Evolutionary conservation across 2,888 invertebrate species (phyloP).

Genomic region (Hetaerina titia): DNA sequence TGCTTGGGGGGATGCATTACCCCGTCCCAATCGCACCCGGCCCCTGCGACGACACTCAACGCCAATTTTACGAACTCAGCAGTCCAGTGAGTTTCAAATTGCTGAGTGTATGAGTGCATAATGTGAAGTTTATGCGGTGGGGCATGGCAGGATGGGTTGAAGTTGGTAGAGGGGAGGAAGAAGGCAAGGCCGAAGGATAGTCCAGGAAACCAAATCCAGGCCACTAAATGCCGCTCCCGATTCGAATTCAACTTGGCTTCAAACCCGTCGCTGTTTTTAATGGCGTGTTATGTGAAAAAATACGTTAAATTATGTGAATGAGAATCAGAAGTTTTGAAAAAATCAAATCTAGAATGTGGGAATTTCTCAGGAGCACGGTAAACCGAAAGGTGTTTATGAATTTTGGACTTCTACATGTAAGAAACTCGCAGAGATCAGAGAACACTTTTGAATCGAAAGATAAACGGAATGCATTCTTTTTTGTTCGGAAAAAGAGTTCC

Average conservation of each 20-base stretch:
- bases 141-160: not conserved
- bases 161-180: not conserved
- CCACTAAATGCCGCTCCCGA: not conserved
- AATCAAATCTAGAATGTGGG: too few relatives aligned
- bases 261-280: not conserved
- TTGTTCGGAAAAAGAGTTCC: too few relatives aligned
- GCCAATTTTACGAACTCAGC: conserved; percentile 32
- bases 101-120: not conserved
- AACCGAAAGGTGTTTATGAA: too few relatives aligned
- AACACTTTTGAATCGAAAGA: too few relatives aligned
- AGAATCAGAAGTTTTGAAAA: too few relatives aligned
- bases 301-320: too few relatives aligned
- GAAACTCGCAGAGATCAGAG: too few relatives aligned
- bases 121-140: not conserved
- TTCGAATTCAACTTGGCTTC: not conserved
- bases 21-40: not conserved
- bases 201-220: not conserved
- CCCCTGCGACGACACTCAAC: not conserved
- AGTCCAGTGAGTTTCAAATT: conserved; percentile 22
- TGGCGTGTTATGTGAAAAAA: too few relatives aligned
- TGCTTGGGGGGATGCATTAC: too few relatives aligned
- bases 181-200: not conserved
- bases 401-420: too few relatives aligned
- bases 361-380: too few relatives aligned
- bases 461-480: too few relatives aligned